These are phyloP conservation scores for Hyposmocoma kahamanoa DNA, from an alignment of 1,140 invertebrate genomes.

Conservation along the genomic window DNA sequence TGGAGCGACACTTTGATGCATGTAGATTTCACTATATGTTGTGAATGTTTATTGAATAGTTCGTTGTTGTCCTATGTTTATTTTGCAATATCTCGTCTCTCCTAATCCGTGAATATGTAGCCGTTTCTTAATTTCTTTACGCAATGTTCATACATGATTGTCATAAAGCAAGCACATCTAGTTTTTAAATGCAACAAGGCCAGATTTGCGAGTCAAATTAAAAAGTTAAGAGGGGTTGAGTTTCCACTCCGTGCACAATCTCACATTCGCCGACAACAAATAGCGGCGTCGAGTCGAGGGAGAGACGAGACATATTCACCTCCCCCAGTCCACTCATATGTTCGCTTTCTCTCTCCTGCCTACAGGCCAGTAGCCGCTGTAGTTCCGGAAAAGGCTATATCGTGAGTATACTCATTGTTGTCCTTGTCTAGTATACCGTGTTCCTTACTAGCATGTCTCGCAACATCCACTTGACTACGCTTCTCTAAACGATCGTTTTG, in stretches of 20 bases:
- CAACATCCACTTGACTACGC: conserved; percentile 23
- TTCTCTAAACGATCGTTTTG: conserved; percentile 9
- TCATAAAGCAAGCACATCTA: background rate
- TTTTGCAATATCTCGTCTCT: conserved; percentile 34
- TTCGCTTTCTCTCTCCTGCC: conserved; percentile 72
- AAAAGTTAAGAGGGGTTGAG: conserved; percentile 1
- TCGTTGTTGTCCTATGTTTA: conserved; percentile 26
- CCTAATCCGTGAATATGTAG: conserved; percentile 3
- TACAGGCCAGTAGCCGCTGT: conserved; percentile 88
- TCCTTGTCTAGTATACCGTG: conserved; percentile 37
- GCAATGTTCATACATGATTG: background rate
- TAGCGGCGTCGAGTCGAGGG: conserved; percentile 15
- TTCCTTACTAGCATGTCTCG: conserved; percentile 25
- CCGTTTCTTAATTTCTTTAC: too few species aligned
- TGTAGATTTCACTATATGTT: conserved; percentile 28
- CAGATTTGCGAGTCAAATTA: conserved; percentile 10
- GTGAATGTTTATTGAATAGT: conserved; percentile 26
- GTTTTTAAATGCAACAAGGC: background rate
- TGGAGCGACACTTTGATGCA: conserved; percentile 21
- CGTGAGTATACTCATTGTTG: conserved; percentile 80
- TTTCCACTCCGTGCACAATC: background rate
- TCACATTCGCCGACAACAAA: conserved; percentile 3
- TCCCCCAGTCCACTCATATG: conserved; percentile 61
- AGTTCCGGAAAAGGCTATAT: conserved; percentile 92
- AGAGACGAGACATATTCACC: conserved; percentile 39